phyloP scores from a whole-genome alignment of 2,888 invertebrate genomes.

The Dioctria rufipes region DNA sequence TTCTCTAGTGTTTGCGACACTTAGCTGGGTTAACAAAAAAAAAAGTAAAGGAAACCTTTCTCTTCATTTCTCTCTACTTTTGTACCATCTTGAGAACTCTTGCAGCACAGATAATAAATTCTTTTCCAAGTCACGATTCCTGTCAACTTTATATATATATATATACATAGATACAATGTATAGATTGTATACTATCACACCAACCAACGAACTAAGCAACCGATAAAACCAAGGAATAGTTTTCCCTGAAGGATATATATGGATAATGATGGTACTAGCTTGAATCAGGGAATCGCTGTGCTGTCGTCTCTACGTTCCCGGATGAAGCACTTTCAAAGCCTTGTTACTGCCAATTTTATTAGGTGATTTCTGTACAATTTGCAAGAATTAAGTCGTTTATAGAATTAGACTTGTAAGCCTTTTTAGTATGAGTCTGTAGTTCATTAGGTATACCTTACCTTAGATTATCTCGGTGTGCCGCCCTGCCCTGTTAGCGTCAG shows the following conservation, averaged over 20 bases:
- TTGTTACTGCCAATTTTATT: conserved; percentile 49
- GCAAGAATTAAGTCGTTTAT: conserved; percentile 44
- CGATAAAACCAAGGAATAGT: conserved; percentile 43
- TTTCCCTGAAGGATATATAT: conserved; percentile 1
- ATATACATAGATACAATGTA: too few species aligned
- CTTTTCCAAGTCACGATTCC: conserved; percentile 47
- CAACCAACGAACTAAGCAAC: not conserved
- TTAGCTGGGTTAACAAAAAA: conserved; percentile 18
- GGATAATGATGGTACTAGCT: too few species aligned
- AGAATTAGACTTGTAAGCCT: conserved; percentile 43
- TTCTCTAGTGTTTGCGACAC: not conserved
- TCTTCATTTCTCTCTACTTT: not conserved
- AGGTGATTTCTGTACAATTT: conserved; percentile 46
- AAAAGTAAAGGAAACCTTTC: not conserved
- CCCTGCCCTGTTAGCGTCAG: conserved; percentile 5
- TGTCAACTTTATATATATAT: not conserved
- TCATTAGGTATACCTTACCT: not conserved
- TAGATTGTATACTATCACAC: conserved; percentile 13
- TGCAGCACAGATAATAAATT: conserved; percentile 8
- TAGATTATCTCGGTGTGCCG: conserved; percentile 1
- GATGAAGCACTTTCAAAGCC: conserved; percentile 24
- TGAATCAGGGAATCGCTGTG: not conserved
- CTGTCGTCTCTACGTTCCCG: not conserved
- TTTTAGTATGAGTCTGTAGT: not conserved
- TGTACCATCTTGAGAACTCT: not conserved